phyloP scores from a whole-genome alignment of 2,113 vertebrate genomes.

The Colinus virginianus region DNA sequence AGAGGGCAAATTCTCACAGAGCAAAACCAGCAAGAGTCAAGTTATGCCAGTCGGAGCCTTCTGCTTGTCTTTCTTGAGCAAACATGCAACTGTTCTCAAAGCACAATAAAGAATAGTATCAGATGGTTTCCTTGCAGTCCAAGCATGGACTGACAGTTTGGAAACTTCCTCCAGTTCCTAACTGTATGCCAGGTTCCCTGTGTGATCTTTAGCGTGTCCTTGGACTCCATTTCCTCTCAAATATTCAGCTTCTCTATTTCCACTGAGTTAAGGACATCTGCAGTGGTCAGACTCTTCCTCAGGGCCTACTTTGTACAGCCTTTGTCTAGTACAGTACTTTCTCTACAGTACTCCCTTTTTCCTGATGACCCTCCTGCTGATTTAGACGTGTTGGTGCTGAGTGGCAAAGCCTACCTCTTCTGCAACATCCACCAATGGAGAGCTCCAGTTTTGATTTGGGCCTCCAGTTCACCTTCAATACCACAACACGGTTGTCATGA shows the following conservation, averaged over 20 bases:
- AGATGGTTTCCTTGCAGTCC: not conserved
- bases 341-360: not conserved
- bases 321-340: not conserved
- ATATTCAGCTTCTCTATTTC: not conserved
- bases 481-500: not conserved
- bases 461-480: not conserved
- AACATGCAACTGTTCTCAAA: not conserved
- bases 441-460: not conserved
- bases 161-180: not conserved
- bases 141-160: not conserved
- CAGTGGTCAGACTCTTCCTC: not conserved
- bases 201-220: not conserved
- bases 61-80: not conserved
- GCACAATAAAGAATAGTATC: not conserved
- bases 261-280: not conserved
- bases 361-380: not conserved
- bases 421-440: not conserved
- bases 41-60: not conserved
- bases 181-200: not conserved
- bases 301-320: not conserved
- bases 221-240: not conserved
- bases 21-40: not conserved
- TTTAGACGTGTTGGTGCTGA: not conserved
- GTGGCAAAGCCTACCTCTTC: not conserved
- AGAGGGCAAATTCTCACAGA: not conserved